Evolutionary conservation across 2,888 invertebrate genomes (phyloP).

Genomic region (Anorthoa munda): DNA sequence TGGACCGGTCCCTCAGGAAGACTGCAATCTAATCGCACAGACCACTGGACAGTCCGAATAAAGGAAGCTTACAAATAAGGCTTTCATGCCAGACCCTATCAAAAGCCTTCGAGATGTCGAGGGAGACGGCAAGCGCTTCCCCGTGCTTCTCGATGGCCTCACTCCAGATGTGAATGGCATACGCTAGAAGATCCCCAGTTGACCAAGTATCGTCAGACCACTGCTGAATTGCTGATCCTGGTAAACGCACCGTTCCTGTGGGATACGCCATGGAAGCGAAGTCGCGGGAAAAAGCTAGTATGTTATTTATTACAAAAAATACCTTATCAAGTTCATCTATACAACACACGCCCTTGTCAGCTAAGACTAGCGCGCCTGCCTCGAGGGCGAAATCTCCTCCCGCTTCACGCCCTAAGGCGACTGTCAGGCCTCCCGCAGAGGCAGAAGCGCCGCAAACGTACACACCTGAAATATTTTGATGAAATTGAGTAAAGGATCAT

Average conservation of each 20-base stretch:
- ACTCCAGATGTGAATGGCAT: no score
- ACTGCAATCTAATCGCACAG: no score
- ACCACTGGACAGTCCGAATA: no score
- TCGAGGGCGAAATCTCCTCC: slow-evolving; percentile 95
- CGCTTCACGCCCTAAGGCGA: slow-evolving; percentile 94
- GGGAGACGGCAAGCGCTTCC: no score
- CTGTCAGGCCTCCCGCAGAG: slow-evolving; percentile 95
- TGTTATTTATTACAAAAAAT: background rate
- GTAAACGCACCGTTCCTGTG: background rate
- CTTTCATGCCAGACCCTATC: no score
- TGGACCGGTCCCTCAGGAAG: no score
- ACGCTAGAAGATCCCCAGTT: no score
- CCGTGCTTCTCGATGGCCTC: no score
- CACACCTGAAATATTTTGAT: slow-evolving; percentile 89
- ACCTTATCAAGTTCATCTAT: slow-evolving; percentile 99
- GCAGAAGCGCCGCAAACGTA: slow-evolving; percentile 98
- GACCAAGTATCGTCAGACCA: background rate
- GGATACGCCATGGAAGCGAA: background rate
- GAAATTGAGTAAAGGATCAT: background rate
- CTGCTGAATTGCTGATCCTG: background rate
- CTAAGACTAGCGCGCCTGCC: slow-evolving; percentile 96
- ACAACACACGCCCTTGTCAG: slow-evolving; percentile 97
- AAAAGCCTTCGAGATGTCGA: no score
- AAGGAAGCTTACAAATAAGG: no score
- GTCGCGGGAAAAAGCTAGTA: background rate